Base-by-base conservation (phyloP, 2,113 vertebrate genomes). In the Hippotragus niger region DNA sequence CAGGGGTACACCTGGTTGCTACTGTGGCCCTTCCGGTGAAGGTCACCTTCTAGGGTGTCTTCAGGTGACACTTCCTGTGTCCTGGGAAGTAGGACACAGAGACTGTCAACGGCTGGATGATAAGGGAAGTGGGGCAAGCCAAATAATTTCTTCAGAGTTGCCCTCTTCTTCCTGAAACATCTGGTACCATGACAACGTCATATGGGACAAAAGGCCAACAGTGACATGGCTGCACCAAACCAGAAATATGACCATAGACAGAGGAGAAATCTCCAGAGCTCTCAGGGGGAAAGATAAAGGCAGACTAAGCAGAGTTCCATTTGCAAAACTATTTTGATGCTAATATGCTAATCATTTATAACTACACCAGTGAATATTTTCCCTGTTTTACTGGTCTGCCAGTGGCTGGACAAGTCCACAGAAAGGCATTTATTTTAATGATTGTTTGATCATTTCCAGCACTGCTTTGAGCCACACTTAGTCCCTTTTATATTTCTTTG, bases 391-490 rank as follows among this genome's bases (percentile, higher is more conserved):
- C 31, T 50, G 53, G 52, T 80, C 76, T 82, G 71, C 47, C 92
- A 90, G 55, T 76, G 27, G 25, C 91, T 94, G 36, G 53, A 74
- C 10, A 95, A 71, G 74, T 27, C 40, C 64, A 64, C 33, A 64
- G 23, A 52, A 52, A 67, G 9, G 9, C 14, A 53, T 84, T 86
- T 82, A 31, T n/a, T 67, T 82, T 62, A 60, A 84, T 67, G 50
- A 78, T 47, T 36, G 36, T n/a, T 21, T 84, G 74, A 71, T 93
- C 23, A 60, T 64, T 94, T 90, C 57, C 82, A 36, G 60, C 90
- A 31, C 15, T 89, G 27, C 31, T 90, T 43, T 36, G 50, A 57
- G 33, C 31, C n/a, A 64, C 31, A 29, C 9, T 43, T 52, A 23
- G 31, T 74, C 40, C 74, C 29, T 81, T 90, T 71, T 25, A 11